Evolutionary conservation across 2,797 vertebrate genomes (phyloP).

Genomic region (Acipenser ruthenus): DNA sequence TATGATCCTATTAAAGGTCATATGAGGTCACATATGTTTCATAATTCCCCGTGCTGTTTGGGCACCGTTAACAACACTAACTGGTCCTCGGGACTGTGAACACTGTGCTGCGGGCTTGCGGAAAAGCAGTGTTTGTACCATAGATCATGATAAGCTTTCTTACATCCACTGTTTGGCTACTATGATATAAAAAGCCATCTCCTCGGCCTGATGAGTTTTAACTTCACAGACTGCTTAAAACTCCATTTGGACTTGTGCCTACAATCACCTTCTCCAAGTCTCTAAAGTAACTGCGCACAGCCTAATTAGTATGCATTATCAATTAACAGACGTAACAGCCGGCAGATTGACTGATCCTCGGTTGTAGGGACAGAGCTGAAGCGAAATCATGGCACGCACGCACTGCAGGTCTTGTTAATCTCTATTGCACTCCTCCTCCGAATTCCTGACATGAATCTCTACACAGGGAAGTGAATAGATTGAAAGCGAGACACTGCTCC

Average conservation of each 20-base stretch:
- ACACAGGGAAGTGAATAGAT: constrained; percentile 86
- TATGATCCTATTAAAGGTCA: too few relatives aligned
- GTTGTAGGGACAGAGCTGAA: constrained; percentile 90
- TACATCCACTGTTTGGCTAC: too few relatives aligned
- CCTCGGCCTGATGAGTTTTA: constrained; percentile 93
- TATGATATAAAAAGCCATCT: constrained; percentile 64
- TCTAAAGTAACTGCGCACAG: constrained; percentile 93
- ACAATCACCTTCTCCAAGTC: constrained; percentile 99
- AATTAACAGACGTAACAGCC: constrained; percentile 99
- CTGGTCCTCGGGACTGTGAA: too few relatives aligned
- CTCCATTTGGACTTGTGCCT: constrained; percentile 96
- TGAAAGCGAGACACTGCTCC: constrained; percentile 72
- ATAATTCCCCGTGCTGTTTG: too few relatives aligned
- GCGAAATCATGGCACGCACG: constrained; percentile 80
- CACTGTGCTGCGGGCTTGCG: too few relatives aligned
- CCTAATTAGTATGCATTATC: constrained; percentile 99
- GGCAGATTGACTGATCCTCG: constrained; percentile 99
- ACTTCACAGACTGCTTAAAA: constrained; percentile 98
- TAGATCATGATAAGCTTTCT: too few relatives aligned
- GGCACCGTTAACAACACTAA: too few relatives aligned
- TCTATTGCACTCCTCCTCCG: constrained; percentile 60
- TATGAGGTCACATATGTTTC: too few relatives aligned
- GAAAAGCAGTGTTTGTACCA: too few relatives aligned
- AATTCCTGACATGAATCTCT: constrained; percentile 61
- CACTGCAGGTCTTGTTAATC: constrained; percentile 69